These are phyloP conservation scores for Zoanthus sociatus DNA, from an alignment of 92 coral and sea anemone genomes.

Conservation along the genomic window DNA sequence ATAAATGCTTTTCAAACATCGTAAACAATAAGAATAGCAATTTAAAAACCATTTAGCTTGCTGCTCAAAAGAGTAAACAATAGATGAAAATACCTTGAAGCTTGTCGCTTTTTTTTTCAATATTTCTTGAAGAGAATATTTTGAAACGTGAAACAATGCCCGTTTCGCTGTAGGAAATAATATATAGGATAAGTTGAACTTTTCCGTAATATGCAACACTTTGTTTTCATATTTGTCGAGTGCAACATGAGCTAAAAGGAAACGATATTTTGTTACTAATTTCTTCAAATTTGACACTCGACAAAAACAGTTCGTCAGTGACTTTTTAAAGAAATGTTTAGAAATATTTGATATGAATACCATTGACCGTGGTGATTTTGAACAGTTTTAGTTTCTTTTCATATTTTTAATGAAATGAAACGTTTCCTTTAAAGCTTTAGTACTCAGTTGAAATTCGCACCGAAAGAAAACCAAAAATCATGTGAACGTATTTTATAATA, in stretches of 20 bases:
- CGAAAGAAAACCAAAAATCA: not conserved
- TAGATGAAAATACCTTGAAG: not conserved
- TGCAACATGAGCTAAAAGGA: conserved; percentile 30
- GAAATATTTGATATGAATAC: not conserved
- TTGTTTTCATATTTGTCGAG: conserved; percentile 29
- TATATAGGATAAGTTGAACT: not conserved
- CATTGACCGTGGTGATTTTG: not conserved
- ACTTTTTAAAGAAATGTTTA: not conserved
- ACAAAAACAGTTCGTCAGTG: not conserved
- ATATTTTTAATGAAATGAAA: not conserved
- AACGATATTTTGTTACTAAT: conserved; percentile 33
- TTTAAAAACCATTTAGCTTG: conserved; percentile 11
- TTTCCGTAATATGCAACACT: not conserved
- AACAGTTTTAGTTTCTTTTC: not conserved
- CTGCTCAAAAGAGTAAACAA: conserved; percentile 7
- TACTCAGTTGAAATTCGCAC: not conserved
- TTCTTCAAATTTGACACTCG: not conserved
- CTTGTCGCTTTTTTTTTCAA: no score
- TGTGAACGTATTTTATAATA: not conserved
- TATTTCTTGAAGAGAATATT: not conserved
- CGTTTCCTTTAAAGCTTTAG: not conserved
- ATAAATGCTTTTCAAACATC: not conserved
- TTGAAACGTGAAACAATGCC: not conserved
- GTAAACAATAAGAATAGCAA: conserved; percentile 11
- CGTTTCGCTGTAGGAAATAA: conserved; percentile 6